Evolutionary conservation across 2,888 invertebrate species (phyloP), one percentile per base, ranked within the genome.

Genomic region (Thecocarcelia acutangulata): DNA sequence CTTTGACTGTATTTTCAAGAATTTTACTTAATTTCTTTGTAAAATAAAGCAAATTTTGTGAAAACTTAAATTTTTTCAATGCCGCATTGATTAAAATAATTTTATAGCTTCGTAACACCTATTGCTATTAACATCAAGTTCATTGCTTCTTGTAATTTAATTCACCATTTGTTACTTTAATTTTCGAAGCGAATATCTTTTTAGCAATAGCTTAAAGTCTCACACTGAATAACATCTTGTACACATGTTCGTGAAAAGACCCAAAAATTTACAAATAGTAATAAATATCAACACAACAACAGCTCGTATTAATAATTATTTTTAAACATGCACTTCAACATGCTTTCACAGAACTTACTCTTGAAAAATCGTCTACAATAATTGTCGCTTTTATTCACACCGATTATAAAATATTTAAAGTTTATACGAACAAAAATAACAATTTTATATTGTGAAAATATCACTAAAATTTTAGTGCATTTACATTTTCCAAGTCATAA

Each of bases 71-170:
- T 13, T 33, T 33, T 50, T 64, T 3, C 28, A 59, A 68, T 75
- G 75, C 52, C 59, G 19, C 42, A 24, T 19, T 66, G 3, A 56
- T 48, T 74, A 48, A 17, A 19, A 33, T 50, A 2, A 28, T 44
- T 19, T 28, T 21, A 19, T 21, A 19, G 33, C 40, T 52, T 42
- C n/a, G 3, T 13, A 21, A 59, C 3, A 33, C 33, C 33, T 15
- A 0, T 48, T 64, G 63, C 17, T 50, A n/a, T n/a, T n/a, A 40
- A 59, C 1, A 19, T 37, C 42, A 76, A 69, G 54, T 74, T 74
- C 74, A 80, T 80, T 74, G 79, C 64, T 69, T 63, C n/a, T 37
- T 48, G 6, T 69, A 74, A 69, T 74, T 37, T 13, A 63, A 73
- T 79, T 74, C 79, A 63, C 12, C 28, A 37, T 19, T 61, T 33